phyloP scores from a whole-genome alignment of 1,140 invertebrate species.

The Hyphantria cunea region DNA sequence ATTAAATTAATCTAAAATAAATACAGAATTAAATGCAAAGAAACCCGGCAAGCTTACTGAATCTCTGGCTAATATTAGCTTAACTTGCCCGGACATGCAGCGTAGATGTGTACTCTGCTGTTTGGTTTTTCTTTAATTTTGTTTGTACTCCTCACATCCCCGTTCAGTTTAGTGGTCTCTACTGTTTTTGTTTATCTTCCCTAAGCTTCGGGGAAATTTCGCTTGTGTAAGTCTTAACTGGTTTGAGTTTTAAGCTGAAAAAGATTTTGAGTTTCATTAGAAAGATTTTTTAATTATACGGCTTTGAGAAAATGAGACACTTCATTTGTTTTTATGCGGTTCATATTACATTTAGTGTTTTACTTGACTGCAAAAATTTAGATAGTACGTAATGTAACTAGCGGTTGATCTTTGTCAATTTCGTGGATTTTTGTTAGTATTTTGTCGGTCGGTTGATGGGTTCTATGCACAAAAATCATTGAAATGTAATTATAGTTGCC shows the following conservation, averaged over 20 bases:
- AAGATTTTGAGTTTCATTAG: slow-evolving; percentile 20
- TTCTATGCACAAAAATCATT: too few relatives aligned
- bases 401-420: too few relatives aligned
- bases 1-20: not conserved
- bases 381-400: too few relatives aligned
- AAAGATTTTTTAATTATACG: slow-evolving; percentile 5
- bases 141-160: slow-evolving; percentile 41
- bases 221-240: slow-evolving; percentile 30
- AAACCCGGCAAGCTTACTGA: slow-evolving; percentile 1
- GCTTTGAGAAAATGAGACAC: not conserved
- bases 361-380: too few relatives aligned
- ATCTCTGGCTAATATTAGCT: slow-evolving; percentile 11
- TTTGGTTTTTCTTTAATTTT: slow-evolving; percentile 48
- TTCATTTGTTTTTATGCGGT: not conserved
- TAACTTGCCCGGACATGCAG: slow-evolving; percentile 31
- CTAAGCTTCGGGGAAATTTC: slow-evolving; percentile 24
- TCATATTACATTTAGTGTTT: too few relatives aligned
- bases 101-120: slow-evolving; percentile 38
- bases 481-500: too few relatives aligned
- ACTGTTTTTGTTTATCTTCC: slow-evolving; percentile 19
- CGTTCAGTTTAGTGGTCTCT: slow-evolving; percentile 31
- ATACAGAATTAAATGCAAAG: too few relatives aligned
- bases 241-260: slow-evolving; percentile 12
- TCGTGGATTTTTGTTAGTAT: too few relatives aligned
- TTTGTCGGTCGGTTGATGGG: too few relatives aligned